Base-by-base conservation (phyloP, 2,888 invertebrate species). In the Proisotoma minuta region DNA sequence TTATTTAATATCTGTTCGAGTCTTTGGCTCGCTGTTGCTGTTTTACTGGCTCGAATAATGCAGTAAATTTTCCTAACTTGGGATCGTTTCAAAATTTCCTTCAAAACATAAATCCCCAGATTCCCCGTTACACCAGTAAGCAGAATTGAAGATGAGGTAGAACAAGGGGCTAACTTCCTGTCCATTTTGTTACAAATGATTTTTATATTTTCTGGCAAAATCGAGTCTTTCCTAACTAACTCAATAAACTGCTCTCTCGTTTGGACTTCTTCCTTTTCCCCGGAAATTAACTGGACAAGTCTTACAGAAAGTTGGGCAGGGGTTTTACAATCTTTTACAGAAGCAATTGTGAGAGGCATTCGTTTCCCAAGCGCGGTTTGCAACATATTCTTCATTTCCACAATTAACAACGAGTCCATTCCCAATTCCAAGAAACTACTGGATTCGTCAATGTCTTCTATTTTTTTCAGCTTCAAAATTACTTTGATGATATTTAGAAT, bases 291-390 rank as follows among this genome's bases (percentile, higher is more conserved):
- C 15, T 67, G 40, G 0, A 62, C 57, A 12, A 67, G 28, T 29
- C 40, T 40, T 3, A 22, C 50, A 3, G 62, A 24, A 3, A 63
- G 34, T n/a, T 34, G 3, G 3, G 40, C 34, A 0, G 60, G 39
- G 3, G n/a, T 67, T n/a, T 59, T 67, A 24, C 64, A 64, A 10
- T 62, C 67, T 22, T 63, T 63, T 1, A 66, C 53, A 10, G 59
- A 59, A 23, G 50, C 34, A 1, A 64, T 22, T 1, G 60, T 53
- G 27, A 67, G 34, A 20, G n/a, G 18, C 3, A 26, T 39, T n/a
- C 67, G 28, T 2, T 10, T 2, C 18, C 52, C 52, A 5, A 52
- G 5, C 3, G 26, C 2, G 5, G 52, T 28, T 18, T 52, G 52
- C 3, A 52, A 3, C 3, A 18, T 18, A 20, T 52, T 52, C 18